phyloP scores from a whole-genome alignment of 2,888 invertebrate species.

The Caenorhabditis doughertyi region DNA sequence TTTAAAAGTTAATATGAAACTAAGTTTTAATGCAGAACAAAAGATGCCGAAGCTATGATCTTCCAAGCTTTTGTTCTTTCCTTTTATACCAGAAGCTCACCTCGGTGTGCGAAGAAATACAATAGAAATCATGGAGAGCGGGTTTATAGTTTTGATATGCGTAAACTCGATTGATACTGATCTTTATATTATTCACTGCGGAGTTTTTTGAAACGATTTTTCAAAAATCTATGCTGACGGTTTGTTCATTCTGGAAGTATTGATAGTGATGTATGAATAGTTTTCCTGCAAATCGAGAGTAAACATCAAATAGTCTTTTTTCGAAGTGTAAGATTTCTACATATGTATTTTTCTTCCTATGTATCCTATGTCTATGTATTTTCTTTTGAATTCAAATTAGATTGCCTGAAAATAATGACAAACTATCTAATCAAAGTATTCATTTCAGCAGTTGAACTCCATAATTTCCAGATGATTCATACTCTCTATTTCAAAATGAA shows the following conservation, averaged over 20 bases:
- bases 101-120: not conserved
- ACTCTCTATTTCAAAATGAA: constrained; percentile 4
- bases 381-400: too few relatives aligned
- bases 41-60: not conserved
- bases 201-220: not conserved
- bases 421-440: too few relatives aligned
- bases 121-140: not conserved
- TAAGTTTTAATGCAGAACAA: too few relatives aligned
- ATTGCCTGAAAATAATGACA: too few relatives aligned
- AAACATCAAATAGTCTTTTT: not conserved
- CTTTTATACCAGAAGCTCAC: not conserved
- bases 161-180: not conserved
- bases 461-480: not conserved
- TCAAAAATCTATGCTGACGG: not conserved
- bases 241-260: not conserved
- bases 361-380: too few relatives aligned
- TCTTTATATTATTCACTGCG: constrained; percentile 1
- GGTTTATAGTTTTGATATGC: not conserved
- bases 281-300: not conserved
- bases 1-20: not conserved
- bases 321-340: not conserved
- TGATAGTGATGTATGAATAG: not conserved
- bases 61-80: not conserved
- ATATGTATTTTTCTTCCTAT: not conserved
- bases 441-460: not conserved